Evolutionary conservation across 2,797 vertebrate species (phyloP).

Genomic region (Channa striata): DNA sequence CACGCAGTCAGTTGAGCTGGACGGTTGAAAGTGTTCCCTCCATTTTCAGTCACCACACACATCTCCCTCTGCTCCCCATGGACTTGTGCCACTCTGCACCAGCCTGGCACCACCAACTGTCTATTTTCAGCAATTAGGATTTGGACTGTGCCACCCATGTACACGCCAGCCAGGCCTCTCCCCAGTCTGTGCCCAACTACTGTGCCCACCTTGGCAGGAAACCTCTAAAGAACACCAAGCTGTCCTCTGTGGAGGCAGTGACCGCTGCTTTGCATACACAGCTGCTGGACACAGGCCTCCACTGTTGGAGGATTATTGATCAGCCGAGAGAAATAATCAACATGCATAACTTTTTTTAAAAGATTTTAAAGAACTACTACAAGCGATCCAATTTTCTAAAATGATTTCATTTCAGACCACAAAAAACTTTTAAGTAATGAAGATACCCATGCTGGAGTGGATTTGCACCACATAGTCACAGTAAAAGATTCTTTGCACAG

Average conservation of each 20-base stretch:
- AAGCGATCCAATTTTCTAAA: no score
- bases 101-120: constrained; percentile 58
- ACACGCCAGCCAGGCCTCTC: constrained; percentile 64
- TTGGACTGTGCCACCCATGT: constrained; percentile 65
- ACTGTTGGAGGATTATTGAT: constrained; percentile 8
- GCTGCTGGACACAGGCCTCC: constrained; percentile 27
- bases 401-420: no score
- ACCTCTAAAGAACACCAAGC: constrained; percentile 33
- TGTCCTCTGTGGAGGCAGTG: constrained; percentile 12
- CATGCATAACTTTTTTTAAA: background rate
- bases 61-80: constrained; percentile 26
- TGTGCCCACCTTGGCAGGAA: constrained; percentile 57
- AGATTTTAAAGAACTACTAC: no score
- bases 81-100: constrained; percentile 41
- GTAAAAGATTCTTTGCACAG: no score
- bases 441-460: no score
- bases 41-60: constrained; percentile 30
- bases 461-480: no score
- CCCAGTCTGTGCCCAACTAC: constrained; percentile 42
- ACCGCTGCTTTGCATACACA: constrained; percentile 6
- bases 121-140: constrained; percentile 79
- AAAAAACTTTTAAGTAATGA: no score
- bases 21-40: constrained; percentile 19
- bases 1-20: constrained; percentile 19
- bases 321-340: background rate